These are phyloP conservation scores for Actenoides hombroni DNA, from an alignment of 2,113 vertebrate species.

Conservation along the genomic window DNA sequence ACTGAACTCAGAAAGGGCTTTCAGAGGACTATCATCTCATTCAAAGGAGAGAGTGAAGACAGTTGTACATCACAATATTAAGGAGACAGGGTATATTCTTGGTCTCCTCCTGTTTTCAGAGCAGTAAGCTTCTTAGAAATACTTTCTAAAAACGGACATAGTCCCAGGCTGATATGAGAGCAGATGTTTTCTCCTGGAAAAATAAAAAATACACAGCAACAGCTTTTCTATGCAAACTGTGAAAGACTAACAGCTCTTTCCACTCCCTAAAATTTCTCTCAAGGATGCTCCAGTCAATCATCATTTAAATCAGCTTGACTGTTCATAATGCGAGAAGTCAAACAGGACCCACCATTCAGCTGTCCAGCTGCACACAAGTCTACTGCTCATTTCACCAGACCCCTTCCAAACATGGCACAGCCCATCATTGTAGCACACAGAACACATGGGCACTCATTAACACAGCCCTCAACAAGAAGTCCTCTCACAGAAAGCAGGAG, in stretches of 20 bases:
- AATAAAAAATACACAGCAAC: neutral
- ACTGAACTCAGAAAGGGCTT: neutral
- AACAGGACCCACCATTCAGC: neutral
- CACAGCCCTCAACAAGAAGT: neutral
- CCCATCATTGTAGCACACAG: neutral
- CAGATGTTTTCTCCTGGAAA: neutral
- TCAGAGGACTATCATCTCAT: neutral
- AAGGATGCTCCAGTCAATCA: neutral
- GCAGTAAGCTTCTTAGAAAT: neutral
- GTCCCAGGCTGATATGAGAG: neutral
- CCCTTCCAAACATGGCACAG: neutral
- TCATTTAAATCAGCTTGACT: neutral
- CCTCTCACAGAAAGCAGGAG: neutral
- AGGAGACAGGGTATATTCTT: neutral
- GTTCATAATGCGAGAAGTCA: neutral
- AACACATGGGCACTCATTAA: neutral
- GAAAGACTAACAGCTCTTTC: neutral
- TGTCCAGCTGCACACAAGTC: neutral
- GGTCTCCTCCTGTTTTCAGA: neutral
- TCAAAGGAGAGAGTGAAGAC: neutral
- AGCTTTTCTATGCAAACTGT: neutral
- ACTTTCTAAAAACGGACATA: neutral
- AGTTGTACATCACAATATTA: fast-evolving
- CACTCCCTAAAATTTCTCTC: neutral
- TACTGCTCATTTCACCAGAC: neutral